These are phyloP conservation scores for Formica exsecta DNA, from an alignment of 1,140 invertebrate genomes.

Conservation along the genomic window DNA sequence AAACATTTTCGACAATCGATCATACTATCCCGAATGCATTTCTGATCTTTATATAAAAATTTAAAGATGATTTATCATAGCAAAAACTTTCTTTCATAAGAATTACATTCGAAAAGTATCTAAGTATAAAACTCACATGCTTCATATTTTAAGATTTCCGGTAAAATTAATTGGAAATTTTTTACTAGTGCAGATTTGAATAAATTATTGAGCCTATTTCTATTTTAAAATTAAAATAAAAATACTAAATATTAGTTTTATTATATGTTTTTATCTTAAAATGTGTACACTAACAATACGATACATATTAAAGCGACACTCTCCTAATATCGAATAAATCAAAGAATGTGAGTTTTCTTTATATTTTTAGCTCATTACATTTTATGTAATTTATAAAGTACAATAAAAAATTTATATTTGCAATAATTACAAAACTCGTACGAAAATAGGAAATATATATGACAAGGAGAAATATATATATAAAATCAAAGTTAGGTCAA, in stretches of 20 bases:
- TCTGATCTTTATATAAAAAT: neutral
- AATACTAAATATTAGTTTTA: neutral
- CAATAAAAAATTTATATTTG: neutral
- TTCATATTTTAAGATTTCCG: neutral
- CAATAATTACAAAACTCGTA: neutral
- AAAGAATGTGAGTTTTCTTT: neutral
- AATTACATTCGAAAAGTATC: neutral
- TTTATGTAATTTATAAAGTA: constrained; percentile 20
- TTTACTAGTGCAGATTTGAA: neutral
- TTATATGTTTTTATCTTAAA: neutral
- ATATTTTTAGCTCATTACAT: neutral
- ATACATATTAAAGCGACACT: neutral
- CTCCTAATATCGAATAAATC: neutral
- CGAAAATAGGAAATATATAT: neutral
- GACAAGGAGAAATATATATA: neutral
- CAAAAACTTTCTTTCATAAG: neutral
- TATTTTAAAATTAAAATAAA: constrained; percentile 1
- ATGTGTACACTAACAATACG: neutral
- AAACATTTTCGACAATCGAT: neutral
- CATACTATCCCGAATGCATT: neutral
- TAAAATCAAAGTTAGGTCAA: constrained; percentile 16
- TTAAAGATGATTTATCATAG: neutral
- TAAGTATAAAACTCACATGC: neutral
- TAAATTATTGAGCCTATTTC: neutral
- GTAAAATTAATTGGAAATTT: neutral